These are phyloP conservation scores for Embiotoca jacksoni DNA, from an alignment of 2,113 vertebrate species.

Conservation along the genomic window DNA sequence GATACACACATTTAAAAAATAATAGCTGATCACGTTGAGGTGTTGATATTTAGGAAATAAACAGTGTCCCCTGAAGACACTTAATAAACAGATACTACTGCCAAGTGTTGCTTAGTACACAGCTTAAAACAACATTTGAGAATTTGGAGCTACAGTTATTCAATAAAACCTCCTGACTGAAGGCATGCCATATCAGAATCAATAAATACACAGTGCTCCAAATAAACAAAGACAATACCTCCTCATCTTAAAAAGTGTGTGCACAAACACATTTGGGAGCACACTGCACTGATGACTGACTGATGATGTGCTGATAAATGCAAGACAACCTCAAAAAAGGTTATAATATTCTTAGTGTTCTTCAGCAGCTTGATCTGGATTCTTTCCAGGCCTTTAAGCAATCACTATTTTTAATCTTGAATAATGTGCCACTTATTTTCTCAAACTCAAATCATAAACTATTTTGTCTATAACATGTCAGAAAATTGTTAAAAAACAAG, in stretches of 20 bases:
- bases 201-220: background rate
- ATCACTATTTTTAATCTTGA: background rate
- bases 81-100: background rate
- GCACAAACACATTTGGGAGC: background rate
- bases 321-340: background rate
- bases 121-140: background rate
- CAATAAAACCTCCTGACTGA: background rate
- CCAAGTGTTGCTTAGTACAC: background rate
- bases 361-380: no score
- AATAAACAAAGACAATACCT: background rate
- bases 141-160: background rate
- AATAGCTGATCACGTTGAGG: background rate
- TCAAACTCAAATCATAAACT: no score
- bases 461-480: no score
- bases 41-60: background rate
- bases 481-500: no score
- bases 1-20: no score
- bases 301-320: constrained; percentile 1
- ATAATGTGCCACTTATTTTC: background rate
- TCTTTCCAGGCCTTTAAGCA: no score
- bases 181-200: background rate
- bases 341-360: background rate
- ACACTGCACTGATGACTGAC: background rate
- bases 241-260: background rate
- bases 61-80: background rate